Evolutionary conservation across 2,113 vertebrate genomes (phyloP).

Genomic region (Arothron firmamentum): DNA sequence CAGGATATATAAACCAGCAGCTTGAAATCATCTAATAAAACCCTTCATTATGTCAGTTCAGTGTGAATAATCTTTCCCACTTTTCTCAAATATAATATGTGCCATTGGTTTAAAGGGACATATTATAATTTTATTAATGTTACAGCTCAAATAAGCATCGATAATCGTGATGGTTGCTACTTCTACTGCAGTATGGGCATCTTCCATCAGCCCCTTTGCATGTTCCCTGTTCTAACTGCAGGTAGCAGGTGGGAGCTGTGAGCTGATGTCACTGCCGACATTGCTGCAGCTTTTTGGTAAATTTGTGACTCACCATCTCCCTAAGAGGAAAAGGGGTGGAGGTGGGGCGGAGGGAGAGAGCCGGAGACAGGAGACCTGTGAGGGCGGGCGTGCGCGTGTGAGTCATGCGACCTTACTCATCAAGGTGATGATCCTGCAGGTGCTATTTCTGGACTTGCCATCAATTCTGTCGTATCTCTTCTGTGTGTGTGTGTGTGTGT

Average conservation of each 20-base stretch:
- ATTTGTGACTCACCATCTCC: slow-evolving; percentile 51
- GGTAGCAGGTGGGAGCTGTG: neutral
- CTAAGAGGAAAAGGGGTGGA: slow-evolving; percentile 20
- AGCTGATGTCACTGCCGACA: slow-evolving; percentile 23
- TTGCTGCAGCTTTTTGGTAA: slow-evolving; percentile 44
- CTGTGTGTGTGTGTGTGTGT: slow-evolving; percentile 18
- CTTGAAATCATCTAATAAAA: neutral
- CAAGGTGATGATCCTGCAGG: slow-evolving; percentile 52
- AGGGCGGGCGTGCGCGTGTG: slow-evolving; percentile 18
- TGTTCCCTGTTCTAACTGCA: too few species aligned
- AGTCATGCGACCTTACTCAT: slow-evolving; percentile 49
- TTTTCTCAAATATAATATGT: too few species aligned
- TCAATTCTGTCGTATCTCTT: slow-evolving; percentile 54
- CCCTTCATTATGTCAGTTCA: neutral
- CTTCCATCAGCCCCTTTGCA: too few species aligned
- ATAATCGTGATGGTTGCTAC: too few species aligned
- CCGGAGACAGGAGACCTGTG: slow-evolving; percentile 9
- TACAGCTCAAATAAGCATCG: too few species aligned
- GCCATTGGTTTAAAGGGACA: too few species aligned
- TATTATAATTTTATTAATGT: too few species aligned
- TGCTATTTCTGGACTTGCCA: slow-evolving; percentile 63
- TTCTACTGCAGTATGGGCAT: too few species aligned
- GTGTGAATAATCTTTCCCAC: too few species aligned
- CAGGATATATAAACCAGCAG: neutral
- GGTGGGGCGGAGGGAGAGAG: slow-evolving; percentile 29